Conservation (phyloP, 1,140 invertebrate genomes). For the Drosophila athabasca region DNA sequence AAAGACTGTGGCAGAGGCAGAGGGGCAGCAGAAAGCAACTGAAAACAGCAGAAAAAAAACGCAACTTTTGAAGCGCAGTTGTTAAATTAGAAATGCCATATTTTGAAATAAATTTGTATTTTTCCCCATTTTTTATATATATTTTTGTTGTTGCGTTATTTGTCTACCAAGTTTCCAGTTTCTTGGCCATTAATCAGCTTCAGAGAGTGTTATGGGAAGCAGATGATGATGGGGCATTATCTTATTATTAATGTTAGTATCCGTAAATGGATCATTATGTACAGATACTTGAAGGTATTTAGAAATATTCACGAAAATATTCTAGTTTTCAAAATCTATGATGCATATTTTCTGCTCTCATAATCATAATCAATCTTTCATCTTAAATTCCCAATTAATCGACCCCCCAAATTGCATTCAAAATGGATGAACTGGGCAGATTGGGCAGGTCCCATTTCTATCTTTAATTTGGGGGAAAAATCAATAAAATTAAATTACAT, state of each 20-base stretch:
- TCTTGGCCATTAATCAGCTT: constrained; percentile 46
- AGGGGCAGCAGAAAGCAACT: background rate
- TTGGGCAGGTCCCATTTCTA: background rate
- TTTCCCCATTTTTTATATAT: constrained; percentile 10
- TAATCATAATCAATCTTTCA: too few relatives aligned
- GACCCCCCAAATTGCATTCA: too few relatives aligned
- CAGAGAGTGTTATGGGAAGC: constrained; percentile 30
- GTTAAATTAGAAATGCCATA: constrained; percentile 76
- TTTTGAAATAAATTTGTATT: constrained; percentile 52
- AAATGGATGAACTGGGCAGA: too few relatives aligned
- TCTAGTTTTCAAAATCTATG: too few relatives aligned
- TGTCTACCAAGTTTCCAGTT: constrained; percentile 22
- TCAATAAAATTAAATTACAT: constrained; percentile 50
- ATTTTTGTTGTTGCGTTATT: constrained; percentile 13
- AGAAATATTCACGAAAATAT: too few relatives aligned
- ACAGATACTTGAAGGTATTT: too few relatives aligned
- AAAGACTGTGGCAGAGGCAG: constrained; percentile 15
- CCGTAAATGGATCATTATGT: background rate
- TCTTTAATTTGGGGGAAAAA: constrained; percentile 27
- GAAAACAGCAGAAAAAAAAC: constrained; percentile 39
- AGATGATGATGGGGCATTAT: constrained; percentile 51
- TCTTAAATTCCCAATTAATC: too few relatives aligned
- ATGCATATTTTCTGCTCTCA: too few relatives aligned
- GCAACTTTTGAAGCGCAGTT: constrained; percentile 78
- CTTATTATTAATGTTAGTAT: constrained; percentile 31